Percentiles rank a stretch among this genome's conserved stretches.
phyloP scores from a whole-genome alignment of 1,140 invertebrate species.

The Delia radicum region DNA sequence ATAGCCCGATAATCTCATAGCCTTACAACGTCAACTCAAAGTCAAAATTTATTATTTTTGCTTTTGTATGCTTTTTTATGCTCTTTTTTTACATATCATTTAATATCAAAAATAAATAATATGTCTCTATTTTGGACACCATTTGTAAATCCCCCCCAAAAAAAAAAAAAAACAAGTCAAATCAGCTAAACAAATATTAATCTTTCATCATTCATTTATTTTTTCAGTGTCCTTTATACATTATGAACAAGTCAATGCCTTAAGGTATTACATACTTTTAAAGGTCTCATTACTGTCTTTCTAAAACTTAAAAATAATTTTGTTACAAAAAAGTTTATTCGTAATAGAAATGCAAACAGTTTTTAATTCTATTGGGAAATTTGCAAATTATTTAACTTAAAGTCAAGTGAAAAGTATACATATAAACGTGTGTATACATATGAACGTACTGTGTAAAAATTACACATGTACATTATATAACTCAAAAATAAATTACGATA shows the following conservation, averaged over 20 bases:
- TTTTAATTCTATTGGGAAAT: slow-evolving; percentile 10
- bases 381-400: slow-evolving; percentile 15
- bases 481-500: slow-evolving; percentile 2
- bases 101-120: no score
- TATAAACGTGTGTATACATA: not conserved
- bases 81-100: no score
- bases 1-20: no score
- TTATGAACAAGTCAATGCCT: not conserved
- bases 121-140: no score
- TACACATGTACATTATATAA: not conserved
- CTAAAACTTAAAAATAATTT: not conserved
- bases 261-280: slow-evolving; percentile 8
- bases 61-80: no score
- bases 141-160: no score
- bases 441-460: not conserved
- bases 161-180: no score
- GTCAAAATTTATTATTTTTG: no score
- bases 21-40: no score
- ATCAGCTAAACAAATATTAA: no score
- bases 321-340: not conserved
- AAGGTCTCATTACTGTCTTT: slow-evolving; percentile 7
- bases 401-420: slow-evolving; percentile 1
- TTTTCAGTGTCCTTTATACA: not conserved
- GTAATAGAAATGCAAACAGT: slow-evolving; percentile 5
- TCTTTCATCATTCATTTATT: no score